Conservation (phyloP, 2,113 vertebrate species). For the Pavo muticus region DNA sequence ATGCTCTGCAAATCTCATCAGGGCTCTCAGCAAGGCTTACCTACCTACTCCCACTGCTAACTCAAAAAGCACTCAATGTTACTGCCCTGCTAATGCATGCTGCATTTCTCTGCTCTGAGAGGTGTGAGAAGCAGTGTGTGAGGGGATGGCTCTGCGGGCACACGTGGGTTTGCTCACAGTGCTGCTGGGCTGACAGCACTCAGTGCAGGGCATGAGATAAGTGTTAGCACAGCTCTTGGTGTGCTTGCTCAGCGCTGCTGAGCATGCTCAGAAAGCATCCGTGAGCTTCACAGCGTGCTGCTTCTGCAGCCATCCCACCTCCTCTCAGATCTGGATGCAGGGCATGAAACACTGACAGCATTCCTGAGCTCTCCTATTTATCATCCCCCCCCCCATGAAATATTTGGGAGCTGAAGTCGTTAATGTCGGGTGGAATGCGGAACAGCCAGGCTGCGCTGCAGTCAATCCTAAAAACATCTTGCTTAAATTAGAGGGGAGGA, state of each 20-base stretch:
- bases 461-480: constrained; percentile 74
- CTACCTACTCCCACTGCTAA: not conserved
- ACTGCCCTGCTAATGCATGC: not conserved
- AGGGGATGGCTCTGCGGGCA: not conserved
- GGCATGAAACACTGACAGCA: not conserved
- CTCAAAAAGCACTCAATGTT: not conserved
- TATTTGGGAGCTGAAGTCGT: constrained; percentile 67
- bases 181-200: not conserved
- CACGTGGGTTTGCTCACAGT: not conserved
- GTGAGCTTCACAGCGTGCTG: not conserved
- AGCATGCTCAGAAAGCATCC: not conserved
- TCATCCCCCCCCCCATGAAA: not conserved
- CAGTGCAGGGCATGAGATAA: not conserved
- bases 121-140: not conserved
- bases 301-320: not conserved
- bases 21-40: not conserved
- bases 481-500: constrained; percentile 77
- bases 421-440: constrained; percentile 71
- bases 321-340: not conserved
- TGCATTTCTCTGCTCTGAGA: not conserved
- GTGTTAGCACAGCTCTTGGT: not conserved
- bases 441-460: constrained; percentile 49
- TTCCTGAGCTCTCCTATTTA: constrained; percentile 38
- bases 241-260: not conserved
- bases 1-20: not conserved